Base-by-base conservation (phyloP, 2,113 vertebrate species). In the Budorcas taxicolor region DNA sequence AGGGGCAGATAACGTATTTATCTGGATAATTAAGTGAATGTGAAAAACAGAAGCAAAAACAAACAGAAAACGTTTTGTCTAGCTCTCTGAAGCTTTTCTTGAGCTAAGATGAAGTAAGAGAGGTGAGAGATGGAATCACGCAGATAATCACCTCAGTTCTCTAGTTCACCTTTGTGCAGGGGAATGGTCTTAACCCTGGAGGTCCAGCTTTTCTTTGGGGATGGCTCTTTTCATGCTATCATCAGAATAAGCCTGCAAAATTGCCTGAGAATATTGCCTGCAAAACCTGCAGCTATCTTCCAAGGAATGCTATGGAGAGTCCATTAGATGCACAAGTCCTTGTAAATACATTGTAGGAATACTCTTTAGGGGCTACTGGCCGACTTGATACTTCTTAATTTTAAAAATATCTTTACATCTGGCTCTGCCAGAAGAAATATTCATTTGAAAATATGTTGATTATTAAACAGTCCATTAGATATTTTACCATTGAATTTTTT, bases 381-480 rank as follows among this genome's bases (percentile, higher is more conserved):
- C 52, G 45, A 97, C 67, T 52, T 74, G 29, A 40, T 50, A 43
- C 7, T 27, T 74, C 45, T 62, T 93, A 57, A 23, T 80, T 88
- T 25, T 80, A 50, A 50, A 74, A 81, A 64, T 90, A 27, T 95
- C 17, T 50, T 74, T 90, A 36, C 50, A 81, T 91, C 57, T 55
- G 57, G 93, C 90, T 97, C 89, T 92, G 31, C 15, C 62, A 50
- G 43, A 95, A 96, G 64, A 84, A 87, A 80, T n/a, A 76, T 58
- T 90, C 27, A 85, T 80, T 88, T 76, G 19, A 29, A 87, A 91
- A 50, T 47, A 58, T 82, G 45, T 78, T 57, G 47, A 90, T 91
- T 87, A 50, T 82, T 78, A 94, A 92, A 83, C 40, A 84, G 88
- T 94, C 25, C 19, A 64, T 86, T 91, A 95, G 92, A 83, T 92